These are phyloP conservation scores for Whitmania pigra DNA, from an alignment of 1,140 invertebrate species.

Conservation along the genomic window DNA sequence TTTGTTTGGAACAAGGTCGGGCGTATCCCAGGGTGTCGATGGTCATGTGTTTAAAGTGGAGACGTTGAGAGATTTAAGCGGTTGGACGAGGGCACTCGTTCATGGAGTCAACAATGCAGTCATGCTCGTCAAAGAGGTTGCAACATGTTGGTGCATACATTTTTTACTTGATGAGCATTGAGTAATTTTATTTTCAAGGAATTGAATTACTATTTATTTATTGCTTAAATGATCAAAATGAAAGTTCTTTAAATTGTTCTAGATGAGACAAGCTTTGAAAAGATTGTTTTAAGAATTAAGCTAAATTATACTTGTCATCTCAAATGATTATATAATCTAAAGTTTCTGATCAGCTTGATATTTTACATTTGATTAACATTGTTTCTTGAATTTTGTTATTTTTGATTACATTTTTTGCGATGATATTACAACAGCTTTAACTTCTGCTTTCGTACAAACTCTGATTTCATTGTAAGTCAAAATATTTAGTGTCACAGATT, in stretches of 20 bases:
- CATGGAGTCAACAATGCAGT: conserved; percentile 78
- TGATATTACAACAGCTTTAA: too few species aligned
- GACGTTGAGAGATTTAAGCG: conserved; percentile 79
- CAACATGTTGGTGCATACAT: conserved; percentile 34
- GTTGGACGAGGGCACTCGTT: conserved; percentile 78
- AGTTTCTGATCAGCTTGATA: too few species aligned
- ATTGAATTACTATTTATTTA: background rate
- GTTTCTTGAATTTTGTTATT: too few species aligned
- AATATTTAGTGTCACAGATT: too few species aligned
- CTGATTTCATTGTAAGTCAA: too few species aligned
- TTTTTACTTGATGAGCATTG: background rate
- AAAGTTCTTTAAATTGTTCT: background rate
- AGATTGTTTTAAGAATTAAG: too few species aligned
- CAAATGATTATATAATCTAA: too few species aligned
- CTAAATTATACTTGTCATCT: too few species aligned
- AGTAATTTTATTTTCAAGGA: background rate
- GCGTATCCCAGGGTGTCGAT: conserved; percentile 62
- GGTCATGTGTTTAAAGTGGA: conserved; percentile 78
- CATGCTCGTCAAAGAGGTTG: conserved; percentile 49
- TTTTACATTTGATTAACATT: too few species aligned
- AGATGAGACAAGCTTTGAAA: background rate
- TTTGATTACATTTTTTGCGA: too few species aligned
- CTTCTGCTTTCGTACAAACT: too few species aligned
- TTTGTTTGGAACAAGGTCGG: conserved; percentile 79
- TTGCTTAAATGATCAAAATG: background rate